phyloP scores from a whole-genome alignment of 2,113 vertebrate genomes.

The Bathybates hornii region DNA sequence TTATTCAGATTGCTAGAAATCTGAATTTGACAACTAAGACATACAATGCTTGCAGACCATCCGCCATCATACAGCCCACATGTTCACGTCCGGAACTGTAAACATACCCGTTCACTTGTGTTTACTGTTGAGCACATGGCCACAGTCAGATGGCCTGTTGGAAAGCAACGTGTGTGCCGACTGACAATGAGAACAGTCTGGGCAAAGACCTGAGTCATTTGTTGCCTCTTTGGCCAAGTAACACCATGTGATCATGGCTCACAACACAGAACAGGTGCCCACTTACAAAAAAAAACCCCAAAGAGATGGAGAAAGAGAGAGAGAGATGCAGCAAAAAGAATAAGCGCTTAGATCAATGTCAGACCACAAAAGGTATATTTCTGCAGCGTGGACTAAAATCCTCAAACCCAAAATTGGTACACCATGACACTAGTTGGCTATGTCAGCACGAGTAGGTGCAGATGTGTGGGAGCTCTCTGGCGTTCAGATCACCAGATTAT shows the following conservation, averaged over 20 bases:
- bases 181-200: constrained; percentile 40
- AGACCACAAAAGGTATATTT: not conserved
- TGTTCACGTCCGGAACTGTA: not conserved
- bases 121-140: constrained; percentile 44
- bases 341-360: not conserved
- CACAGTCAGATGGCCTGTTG: constrained; percentile 30
- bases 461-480: not conserved
- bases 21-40: not conserved
- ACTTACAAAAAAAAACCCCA: rapidly evolving
- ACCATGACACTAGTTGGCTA: not conserved
- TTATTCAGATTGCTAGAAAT: not conserved
- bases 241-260: constrained; percentile 35
- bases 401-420: not conserved
- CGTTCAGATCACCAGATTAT: constrained; percentile 13
- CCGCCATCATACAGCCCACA: not conserved
- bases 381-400: not conserved
- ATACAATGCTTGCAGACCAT: not conserved
- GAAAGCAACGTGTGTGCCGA: constrained; percentile 21
- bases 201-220: constrained; percentile 61
- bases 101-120: constrained; percentile 14
- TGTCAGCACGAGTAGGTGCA: not conserved
- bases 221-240: constrained; percentile 36
- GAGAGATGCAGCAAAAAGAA: not conserved
- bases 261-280: constrained; percentile 40
- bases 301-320: not conserved